Conservation (phyloP, 1,140 invertebrate genomes). For the Phortica variegata region DNA sequence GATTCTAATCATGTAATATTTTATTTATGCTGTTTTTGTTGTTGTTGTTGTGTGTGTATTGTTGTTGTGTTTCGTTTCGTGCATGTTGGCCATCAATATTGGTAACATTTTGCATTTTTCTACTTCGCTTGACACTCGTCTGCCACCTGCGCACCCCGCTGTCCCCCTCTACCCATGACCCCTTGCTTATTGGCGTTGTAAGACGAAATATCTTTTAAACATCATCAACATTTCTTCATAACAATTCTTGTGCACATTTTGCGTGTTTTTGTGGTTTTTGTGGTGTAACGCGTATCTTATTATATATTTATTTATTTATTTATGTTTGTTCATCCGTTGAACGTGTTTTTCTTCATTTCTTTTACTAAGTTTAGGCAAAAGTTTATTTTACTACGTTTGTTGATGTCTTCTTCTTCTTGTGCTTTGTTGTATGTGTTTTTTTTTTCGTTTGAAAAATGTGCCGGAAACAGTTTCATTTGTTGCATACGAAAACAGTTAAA, state of each 20-base stretch:
- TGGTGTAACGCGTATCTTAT: too few species aligned
- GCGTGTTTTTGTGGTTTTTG: slow-evolving; percentile 8
- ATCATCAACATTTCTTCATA: background rate
- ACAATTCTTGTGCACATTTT: slow-evolving; percentile 26
- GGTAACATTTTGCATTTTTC: slow-evolving; percentile 30
- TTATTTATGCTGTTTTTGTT: slow-evolving; percentile 18
- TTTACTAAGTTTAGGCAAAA: background rate
- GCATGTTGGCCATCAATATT: slow-evolving; percentile 47
- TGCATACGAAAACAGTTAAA: slow-evolving; percentile 16
- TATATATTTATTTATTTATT: slow-evolving; percentile 9
- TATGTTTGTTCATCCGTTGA: slow-evolving; percentile 20
- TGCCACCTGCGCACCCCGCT: background rate
- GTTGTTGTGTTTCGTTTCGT: slow-evolving; percentile 31
- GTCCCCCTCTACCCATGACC: too few species aligned
- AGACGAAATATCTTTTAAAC: background rate
- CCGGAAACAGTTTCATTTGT: slow-evolving; percentile 36
- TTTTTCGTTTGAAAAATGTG: slow-evolving; percentile 30
- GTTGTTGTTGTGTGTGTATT: slow-evolving; percentile 6
- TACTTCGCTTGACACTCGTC: slow-evolving; percentile 1
- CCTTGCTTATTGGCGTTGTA: too few species aligned
- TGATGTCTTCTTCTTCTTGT: slow-evolving; percentile 22
- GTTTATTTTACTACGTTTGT: slow-evolving; percentile 13
- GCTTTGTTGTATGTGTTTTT: slow-evolving; percentile 26
- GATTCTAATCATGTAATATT: slow-evolving; percentile 54
- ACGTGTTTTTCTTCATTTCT: slow-evolving; percentile 11